phyloP scores from a whole-genome alignment of 2,888 invertebrate species.

The Cabera pusaria region DNA sequence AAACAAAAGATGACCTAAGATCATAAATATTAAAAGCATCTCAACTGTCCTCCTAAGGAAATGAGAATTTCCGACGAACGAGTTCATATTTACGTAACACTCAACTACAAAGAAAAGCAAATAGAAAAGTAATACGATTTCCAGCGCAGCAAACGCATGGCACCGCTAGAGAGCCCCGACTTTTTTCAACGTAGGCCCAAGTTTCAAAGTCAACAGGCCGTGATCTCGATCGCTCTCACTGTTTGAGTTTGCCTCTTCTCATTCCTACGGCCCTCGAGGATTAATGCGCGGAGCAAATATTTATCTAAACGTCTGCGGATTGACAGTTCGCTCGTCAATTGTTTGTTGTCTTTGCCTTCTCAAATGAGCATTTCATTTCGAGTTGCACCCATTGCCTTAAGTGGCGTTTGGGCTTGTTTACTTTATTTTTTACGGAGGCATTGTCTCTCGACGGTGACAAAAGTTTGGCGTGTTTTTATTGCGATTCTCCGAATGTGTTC shows the following conservation, averaged over 20 bases:
- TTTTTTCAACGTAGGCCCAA: slow-evolving; percentile 54
- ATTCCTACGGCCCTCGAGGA: slow-evolving; percentile 65
- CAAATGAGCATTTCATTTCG: slow-evolving; percentile 80
- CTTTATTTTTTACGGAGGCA: slow-evolving; percentile 56
- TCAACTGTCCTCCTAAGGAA: slow-evolving; percentile 73
- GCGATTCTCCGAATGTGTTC: slow-evolving; percentile 32
- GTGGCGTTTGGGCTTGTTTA: slow-evolving; percentile 70
- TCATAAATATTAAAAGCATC: slow-evolving; percentile 42
- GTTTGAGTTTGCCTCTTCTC: slow-evolving; percentile 53
- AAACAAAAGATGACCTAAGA: slow-evolving; percentile 31
- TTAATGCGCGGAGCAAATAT: slow-evolving; percentile 82
- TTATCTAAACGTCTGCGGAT: slow-evolving; percentile 80
- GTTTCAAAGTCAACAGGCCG: slow-evolving; percentile 70
- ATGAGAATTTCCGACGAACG: slow-evolving; percentile 74
- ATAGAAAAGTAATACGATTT: slow-evolving; percentile 81
- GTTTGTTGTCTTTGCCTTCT: slow-evolving; percentile 81
- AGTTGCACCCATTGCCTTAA: slow-evolving; percentile 76
- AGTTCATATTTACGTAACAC: slow-evolving; percentile 80
- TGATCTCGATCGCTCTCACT: slow-evolving; percentile 70
- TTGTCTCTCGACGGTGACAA: slow-evolving; percentile 61
- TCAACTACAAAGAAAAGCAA: slow-evolving; percentile 80
- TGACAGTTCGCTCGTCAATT: slow-evolving; percentile 82
- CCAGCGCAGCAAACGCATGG: slow-evolving; percentile 51
- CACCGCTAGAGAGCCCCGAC: slow-evolving; percentile 56
- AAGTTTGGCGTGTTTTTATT: slow-evolving; percentile 48